These are phyloP conservation scores for Porites rus DNA, from an alignment of 92 coral and sea anemone species.

Conservation along the genomic window DNA sequence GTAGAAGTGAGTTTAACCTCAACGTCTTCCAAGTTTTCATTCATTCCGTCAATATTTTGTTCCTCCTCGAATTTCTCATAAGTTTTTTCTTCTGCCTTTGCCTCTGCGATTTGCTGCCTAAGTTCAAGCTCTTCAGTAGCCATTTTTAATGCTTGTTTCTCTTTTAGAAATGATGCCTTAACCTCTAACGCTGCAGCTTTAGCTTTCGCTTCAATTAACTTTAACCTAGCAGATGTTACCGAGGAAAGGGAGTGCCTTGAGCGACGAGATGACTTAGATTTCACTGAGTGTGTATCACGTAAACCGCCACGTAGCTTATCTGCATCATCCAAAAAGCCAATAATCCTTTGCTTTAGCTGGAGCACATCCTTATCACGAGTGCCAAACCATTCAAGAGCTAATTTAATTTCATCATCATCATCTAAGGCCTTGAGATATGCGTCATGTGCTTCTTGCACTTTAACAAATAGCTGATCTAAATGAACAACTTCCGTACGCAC, in stretches of 20 bases:
- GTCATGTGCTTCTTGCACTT: slow-evolving; percentile 41
- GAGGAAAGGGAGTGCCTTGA: slow-evolving; percentile 12
- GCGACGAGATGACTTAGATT: slow-evolving; percentile 12
- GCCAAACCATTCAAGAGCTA: slow-evolving; percentile 35
- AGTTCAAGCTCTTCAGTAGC: slow-evolving; percentile 61
- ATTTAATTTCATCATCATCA: slow-evolving; percentile 24
- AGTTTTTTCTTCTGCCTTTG: slow-evolving; percentile 68
- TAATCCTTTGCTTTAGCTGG: slow-evolving; percentile 49
- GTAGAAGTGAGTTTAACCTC: slow-evolving; percentile 14
- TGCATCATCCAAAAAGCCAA: slow-evolving; percentile 14
- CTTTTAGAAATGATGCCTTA: slow-evolving; percentile 30
- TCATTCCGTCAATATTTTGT: slow-evolving; percentile 31
- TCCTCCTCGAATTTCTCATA: slow-evolving; percentile 60
- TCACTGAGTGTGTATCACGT: slow-evolving; percentile 17
- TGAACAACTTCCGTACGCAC: slow-evolving; percentile 45
- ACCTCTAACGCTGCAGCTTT: slow-evolving; percentile 51
- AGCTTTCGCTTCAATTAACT: slow-evolving; percentile 24
- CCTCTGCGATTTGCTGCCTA: slow-evolving; percentile 67
- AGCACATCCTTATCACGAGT: slow-evolving; percentile 44
- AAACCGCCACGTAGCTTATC: background rate
- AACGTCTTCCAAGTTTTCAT: background rate
- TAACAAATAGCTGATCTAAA: slow-evolving; percentile 44
- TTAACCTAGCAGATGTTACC: background rate
- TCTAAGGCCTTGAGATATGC: slow-evolving; percentile 1
- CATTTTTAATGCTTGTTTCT: slow-evolving; percentile 10